phyloP scores from a whole-genome alignment of 2,113 vertebrate genomes.

The Platichthys flesus region DNA sequence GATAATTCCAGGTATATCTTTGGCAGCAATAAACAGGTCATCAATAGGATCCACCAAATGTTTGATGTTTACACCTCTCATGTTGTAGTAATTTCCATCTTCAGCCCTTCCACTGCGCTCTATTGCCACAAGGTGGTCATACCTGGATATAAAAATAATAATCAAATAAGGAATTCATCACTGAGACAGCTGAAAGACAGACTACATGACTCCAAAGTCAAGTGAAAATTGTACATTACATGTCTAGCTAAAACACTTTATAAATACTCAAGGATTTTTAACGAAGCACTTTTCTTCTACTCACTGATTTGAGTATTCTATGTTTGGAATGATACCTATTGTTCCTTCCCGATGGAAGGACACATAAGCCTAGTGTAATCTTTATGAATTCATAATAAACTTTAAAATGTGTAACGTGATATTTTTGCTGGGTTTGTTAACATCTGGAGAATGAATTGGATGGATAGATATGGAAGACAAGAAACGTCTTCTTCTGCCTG shows the following conservation, averaged over 20 bases:
- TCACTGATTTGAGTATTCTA: neutral
- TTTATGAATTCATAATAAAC: neutral
- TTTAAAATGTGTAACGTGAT: no score
- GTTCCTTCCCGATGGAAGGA: neutral
- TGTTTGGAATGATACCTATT: neutral
- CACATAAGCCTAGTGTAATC: neutral
- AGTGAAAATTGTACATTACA: no score
- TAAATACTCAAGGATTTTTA: neutral
- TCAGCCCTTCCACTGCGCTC: constrained; percentile 85
- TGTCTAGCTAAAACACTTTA: no score
- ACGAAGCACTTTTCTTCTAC: neutral
- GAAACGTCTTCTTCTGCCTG: no score
- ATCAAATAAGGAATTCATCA: no score
- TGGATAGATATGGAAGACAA: no score
- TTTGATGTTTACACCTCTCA: constrained; percentile 86
- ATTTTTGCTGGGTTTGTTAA: no score
- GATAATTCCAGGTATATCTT: constrained; percentile 81
- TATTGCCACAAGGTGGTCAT: constrained; percentile 90
- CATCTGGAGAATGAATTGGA: no score
- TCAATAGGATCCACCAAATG: constrained; percentile 90
- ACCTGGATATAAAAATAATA: constrained; percentile 68
- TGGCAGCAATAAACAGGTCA: constrained; percentile 84
- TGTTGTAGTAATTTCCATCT: constrained; percentile 89
- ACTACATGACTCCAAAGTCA: no score
- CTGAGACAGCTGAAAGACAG: no score